Conservation (phyloP, 1,140 invertebrate species). For the Drosophila albomicans region DNA sequence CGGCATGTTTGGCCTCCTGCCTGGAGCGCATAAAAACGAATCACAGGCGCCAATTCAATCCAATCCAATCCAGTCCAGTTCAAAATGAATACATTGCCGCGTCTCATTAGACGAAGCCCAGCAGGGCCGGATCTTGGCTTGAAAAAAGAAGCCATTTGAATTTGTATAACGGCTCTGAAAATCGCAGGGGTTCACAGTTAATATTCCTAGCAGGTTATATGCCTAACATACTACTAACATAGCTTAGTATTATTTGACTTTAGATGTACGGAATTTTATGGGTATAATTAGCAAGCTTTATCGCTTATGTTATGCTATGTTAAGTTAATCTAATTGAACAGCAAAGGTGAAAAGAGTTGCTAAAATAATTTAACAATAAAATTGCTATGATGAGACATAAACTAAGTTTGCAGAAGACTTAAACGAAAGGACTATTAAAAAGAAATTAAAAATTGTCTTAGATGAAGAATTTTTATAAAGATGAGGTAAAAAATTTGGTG, state of each 20-base stretch:
- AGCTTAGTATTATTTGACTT: background rate
- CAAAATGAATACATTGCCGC: slow-evolving; percentile 40
- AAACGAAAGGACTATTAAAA: no score
- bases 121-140: slow-evolving; percentile 19
- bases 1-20: slow-evolving; percentile 28
- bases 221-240: background rate
- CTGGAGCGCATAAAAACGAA: slow-evolving; percentile 23
- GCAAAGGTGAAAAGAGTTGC: no score
- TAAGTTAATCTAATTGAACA: no score
- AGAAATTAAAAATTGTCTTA: no score
- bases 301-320: background rate
- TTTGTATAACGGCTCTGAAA: slow-evolving; percentile 29
- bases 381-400: no score
- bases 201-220: background rate
- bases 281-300: background rate
- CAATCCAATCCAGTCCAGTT: slow-evolving; percentile 19
- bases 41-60: slow-evolving; percentile 28
- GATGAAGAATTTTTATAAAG: no score
- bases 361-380: no score
- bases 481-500: no score
- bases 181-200: slow-evolving; percentile 26
- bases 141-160: slow-evolving; percentile 33
- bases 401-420: no score
- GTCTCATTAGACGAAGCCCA: slow-evolving; percentile 36
- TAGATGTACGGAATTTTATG: background rate